These are phyloP conservation scores for Denticeps clupeoides DNA, from an alignment of 2,797 vertebrate genomes.

Conservation along the genomic window DNA sequence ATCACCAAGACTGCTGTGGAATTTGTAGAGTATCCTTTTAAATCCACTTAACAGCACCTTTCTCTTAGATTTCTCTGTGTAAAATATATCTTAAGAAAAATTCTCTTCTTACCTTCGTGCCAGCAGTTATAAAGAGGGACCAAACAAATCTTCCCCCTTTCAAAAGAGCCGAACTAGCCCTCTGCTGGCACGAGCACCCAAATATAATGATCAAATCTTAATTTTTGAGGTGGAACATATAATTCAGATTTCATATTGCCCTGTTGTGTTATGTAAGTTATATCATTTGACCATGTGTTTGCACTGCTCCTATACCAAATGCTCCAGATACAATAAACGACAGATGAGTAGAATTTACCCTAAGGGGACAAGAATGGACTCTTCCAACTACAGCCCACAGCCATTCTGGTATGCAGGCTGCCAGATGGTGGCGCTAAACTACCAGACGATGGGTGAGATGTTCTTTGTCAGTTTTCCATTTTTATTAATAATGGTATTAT, in stretches of 20 bases:
- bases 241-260: too few relatives aligned
- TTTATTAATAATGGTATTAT: too few relatives aligned
- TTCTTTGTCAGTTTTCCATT: not conserved
- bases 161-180: too few relatives aligned
- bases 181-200: too few relatives aligned
- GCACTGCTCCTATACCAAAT: conserved; percentile 48
- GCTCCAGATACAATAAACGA: conserved; percentile 84
- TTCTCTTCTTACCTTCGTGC: too few relatives aligned
- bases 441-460: conserved; percentile 85
- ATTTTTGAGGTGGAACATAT: too few relatives aligned
- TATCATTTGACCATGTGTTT: not conserved
- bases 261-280: not conserved
- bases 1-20: conserved; percentile 79
- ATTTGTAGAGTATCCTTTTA: conserved; percentile 94
- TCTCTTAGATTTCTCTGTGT: too few relatives aligned
- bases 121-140: too few relatives aligned
- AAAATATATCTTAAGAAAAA: too few relatives aligned
- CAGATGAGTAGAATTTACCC: conserved; percentile 98
- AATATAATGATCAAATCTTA: too few relatives aligned
- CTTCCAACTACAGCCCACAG: conserved; percentile 94
- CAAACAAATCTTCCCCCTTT: too few relatives aligned
- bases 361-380: conserved; percentile 96
- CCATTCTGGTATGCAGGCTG: conserved; percentile 92
- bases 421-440: conserved; percentile 98
- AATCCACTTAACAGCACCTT: not conserved